Base-by-base conservation (phyloP, 2,888 invertebrate species). In the Agrypnus murinus region DNA sequence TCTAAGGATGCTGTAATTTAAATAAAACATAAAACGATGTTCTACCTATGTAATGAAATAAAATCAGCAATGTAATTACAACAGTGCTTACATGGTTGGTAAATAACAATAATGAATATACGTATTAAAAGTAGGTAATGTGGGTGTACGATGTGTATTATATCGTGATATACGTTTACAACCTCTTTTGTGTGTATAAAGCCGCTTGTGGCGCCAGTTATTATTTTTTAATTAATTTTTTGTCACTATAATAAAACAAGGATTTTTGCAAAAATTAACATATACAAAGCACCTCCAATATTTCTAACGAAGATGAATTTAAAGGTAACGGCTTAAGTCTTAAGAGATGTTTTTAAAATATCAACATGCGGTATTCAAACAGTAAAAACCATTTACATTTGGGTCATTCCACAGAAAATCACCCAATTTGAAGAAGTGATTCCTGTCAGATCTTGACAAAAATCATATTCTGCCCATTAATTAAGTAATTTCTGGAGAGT, bases 121-220 rank as follows among this genome's bases (percentile, higher is more conserved):
- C 64, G 65, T 62, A 71, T 73, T 73, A 75, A 75, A 71, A 60
- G 71, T 71, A 63, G 69, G 62, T 68, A 67, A 65, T 59, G 74
- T 74, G 71, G 74, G 74, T 69, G 71, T 65, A 55, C 60, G 71
- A 73, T 74, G 67, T 55, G 69, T 71, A 68, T 65, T 71, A 57
- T 66, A 55, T 43, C 64, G 64, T 71, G 74, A 74, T 74, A 73
- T 73, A 74, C 64, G 73, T 74, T 75, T 75, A 74, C 72, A 72
- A 69, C 74, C 68, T 71, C 68, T 74, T 25, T 72, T 72, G 72
- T 72, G 19, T 25, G 72, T 59, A 50, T 32, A 68, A 68, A 70
- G 72, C 72, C 72, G 74, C 60, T 68, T 36, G 48, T 72, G 74
- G 71, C 72, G 71, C 74, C 74, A 68, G 43, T 31, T 62, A 62